Evolutionary conservation across 2,888 invertebrate species (phyloP).

Genomic region (Periphyllus acericola): DNA sequence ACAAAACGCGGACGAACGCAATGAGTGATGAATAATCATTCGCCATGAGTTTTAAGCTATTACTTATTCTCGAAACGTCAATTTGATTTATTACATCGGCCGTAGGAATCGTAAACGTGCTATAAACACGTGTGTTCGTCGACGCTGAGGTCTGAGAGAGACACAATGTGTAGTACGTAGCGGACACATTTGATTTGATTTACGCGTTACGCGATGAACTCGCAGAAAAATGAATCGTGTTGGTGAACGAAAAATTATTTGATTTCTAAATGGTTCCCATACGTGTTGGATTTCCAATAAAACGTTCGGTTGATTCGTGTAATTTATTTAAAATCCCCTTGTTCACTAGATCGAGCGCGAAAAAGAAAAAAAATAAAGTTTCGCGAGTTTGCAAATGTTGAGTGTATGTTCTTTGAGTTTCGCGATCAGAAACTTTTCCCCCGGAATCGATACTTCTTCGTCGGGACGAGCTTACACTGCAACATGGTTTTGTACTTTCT

Average conservation of each 20-base stretch:
- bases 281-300: background rate
- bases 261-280: background rate
- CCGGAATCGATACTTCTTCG: background rate
- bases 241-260: background rate
- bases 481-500: background rate
- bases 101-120: too few relatives aligned
- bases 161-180: background rate
- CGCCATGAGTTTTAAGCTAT: too few relatives aligned
- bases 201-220: background rate
- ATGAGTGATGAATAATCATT: too few relatives aligned
- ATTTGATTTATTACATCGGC: background rate
- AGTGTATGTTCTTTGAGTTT: background rate
- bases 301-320: background rate
- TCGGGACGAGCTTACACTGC: background rate
- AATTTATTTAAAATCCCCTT: slow-evolving; percentile 4
- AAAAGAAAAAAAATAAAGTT: background rate
- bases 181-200: background rate
- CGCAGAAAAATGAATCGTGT: background rate
- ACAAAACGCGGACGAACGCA: too few relatives aligned
- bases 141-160: background rate
- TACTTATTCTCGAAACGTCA: background rate
- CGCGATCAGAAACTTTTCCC: background rate
- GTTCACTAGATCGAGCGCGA: background rate
- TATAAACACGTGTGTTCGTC: too few relatives aligned
- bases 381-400: background rate